These are phyloP conservation scores for Prunella strophiata DNA, from an alignment of 2,797 vertebrate species.

Conservation along the genomic window DNA sequence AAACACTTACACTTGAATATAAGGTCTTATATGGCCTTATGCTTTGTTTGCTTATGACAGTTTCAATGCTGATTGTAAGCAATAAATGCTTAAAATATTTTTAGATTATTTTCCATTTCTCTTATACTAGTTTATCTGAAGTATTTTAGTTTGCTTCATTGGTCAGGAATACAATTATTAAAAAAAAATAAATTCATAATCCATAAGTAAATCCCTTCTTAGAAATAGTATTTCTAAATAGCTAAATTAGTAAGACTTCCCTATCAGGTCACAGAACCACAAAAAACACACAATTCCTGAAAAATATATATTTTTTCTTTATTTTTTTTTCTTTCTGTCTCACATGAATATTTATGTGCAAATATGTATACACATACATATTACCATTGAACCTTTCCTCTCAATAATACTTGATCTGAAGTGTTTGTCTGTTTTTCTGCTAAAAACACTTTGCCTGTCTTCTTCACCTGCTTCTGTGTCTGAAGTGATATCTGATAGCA, in stretches of 20 bases:
- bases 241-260: not conserved
- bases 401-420: not conserved
- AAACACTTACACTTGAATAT: not conserved
- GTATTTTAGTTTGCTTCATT: not conserved
- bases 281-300: not conserved
- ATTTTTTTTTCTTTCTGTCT: not conserved
- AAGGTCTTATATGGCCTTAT: not conserved
- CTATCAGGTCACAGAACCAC: not conserved
- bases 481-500: not conserved
- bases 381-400: not conserved
- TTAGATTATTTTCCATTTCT: not conserved
- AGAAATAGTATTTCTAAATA: not conserved
- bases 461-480: not conserved
- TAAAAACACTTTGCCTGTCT: not conserved
- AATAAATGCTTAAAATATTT: not conserved
- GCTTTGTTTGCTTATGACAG: not conserved
- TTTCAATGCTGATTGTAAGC: not conserved
- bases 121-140: not conserved
- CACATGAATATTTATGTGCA: not conserved
- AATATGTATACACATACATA: not conserved
- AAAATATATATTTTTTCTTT: accelerated
- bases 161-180: not conserved
- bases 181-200: not conserved
- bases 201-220: accelerated
- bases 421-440: not conserved